Evolutionary conservation across 1,140 invertebrate species (phyloP), one percentile per base, ranked within the genome.

Genomic region (Bombus soroeensis): DNA sequence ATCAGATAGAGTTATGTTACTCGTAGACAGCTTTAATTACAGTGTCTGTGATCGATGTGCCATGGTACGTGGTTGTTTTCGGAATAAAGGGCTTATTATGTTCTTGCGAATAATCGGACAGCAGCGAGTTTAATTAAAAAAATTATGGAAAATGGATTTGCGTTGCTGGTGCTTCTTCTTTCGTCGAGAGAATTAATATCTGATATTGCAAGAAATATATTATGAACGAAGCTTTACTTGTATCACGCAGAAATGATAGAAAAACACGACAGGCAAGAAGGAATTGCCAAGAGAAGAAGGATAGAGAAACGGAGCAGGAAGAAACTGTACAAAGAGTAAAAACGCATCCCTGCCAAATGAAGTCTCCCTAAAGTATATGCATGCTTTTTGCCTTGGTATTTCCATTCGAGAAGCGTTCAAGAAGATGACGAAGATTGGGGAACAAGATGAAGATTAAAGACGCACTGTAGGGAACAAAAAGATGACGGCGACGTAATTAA

Each of bases 391-490:
- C 57, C 8, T 62, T n/a, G 43, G 41, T 64, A 53, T 59, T 64
- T 66, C 32, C 32, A 25, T 53, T 62, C 39, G 15, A 25, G 10
- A 0, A 41, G 41, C 18, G 25, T 66, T 53, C 8, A 76, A 68
- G 39, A 68, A 32, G 59, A 66, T 2, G 62, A 47, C 39, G 72
- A 47, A 39, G 47, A 72, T 43, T 10, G 59, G 43, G 0, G 34
- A 76, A 32, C 22, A 57, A 83, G 62, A 83, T 53, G 73, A 68
- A 66, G 74, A n/a, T 83, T 77, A 68, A 76, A n/a, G 64, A 68
- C 34, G 41, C 41, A 22, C 2, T 32, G 8, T 2, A 2, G 12
- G 28, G 1, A 28, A 39, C 47, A 66, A 37, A 53, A 76, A 43
- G 37, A 37, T 0, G 15, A n/a, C n/a, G 8, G 28, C 25, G 53